Conservation (phyloP, 2,888 invertebrate species). For the Pherbina coryleti region DNA sequence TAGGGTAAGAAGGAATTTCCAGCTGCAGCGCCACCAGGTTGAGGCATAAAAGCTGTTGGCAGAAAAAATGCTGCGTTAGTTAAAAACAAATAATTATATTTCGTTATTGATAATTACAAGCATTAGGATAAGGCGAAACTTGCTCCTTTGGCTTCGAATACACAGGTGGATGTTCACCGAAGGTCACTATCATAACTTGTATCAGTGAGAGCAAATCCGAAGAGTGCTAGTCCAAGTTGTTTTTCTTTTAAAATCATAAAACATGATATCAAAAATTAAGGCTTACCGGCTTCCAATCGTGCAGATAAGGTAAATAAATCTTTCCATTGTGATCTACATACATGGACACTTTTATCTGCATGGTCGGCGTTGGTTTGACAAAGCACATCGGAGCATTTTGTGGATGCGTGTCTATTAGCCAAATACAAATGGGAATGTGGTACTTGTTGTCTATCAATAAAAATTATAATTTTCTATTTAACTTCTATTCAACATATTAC, state of each 20-base stretch:
- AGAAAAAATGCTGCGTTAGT: neutral
- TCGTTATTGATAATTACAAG: slow-evolving; percentile 51
- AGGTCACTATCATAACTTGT: slow-evolving; percentile 90
- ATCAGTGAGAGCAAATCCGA: slow-evolving; percentile 91
- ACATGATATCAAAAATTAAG: neutral
- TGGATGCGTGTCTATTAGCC: slow-evolving; percentile 97
- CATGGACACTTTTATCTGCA: slow-evolving; percentile 95
- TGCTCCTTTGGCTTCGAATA: slow-evolving; percentile 79
- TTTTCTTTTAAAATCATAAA: neutral
- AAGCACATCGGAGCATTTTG: slow-evolving; percentile 95
- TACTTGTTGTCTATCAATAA: slow-evolving; percentile 78
- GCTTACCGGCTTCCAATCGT: slow-evolving; percentile 88
- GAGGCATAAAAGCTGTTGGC: slow-evolving; percentile 69
- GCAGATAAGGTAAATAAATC: slow-evolving; percentile 95
- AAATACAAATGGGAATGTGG: slow-evolving; percentile 96
- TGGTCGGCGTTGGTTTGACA: slow-evolving; percentile 93
- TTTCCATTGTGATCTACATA: slow-evolving; percentile 96
- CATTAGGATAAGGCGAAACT: slow-evolving; percentile 71
- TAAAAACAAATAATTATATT: neutral
- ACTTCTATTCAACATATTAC: neutral
- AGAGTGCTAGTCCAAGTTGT: slow-evolving; percentile 67
- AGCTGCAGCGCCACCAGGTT: slow-evolving; percentile 59
- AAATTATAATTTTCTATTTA: neutral
- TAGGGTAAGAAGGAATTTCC: slow-evolving; percentile 71
- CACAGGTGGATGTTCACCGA: slow-evolving; percentile 96